These are phyloP conservation scores for Beroe ovata DNA, from an alignment of 37 sponge, comb jelly and placozoan genomes.

Conservation along the genomic window DNA sequence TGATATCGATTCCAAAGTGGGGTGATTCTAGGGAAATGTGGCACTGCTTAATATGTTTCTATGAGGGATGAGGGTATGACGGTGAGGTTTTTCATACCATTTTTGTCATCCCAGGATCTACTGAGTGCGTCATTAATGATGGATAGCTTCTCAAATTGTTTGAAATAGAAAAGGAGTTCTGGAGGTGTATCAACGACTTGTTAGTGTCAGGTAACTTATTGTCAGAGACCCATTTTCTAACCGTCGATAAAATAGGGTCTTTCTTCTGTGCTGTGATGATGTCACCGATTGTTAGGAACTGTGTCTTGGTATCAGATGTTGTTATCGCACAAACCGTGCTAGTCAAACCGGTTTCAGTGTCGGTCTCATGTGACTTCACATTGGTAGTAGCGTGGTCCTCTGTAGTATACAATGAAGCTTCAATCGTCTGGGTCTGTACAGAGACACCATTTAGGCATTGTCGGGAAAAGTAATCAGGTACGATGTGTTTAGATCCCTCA, in stretches of 20 bases:
- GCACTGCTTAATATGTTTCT: neutral
- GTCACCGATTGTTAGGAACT: neutral
- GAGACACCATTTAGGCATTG: neutral
- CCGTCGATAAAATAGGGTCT: neutral
- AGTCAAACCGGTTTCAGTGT: neutral
- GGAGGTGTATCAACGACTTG: neutral
- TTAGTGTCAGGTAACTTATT: neutral
- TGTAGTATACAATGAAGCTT: neutral
- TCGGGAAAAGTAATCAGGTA: neutral
- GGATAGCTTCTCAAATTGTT: neutral
- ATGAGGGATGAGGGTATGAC: neutral
- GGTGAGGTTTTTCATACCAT: neutral
- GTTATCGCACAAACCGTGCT: neutral
- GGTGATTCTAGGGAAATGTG: neutral
- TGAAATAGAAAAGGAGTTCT: neutral
- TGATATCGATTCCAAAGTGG: neutral
- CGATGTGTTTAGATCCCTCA: neutral
- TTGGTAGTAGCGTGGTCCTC: neutral
- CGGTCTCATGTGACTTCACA: neutral
- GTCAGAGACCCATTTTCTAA: slow-evolving; percentile 7
- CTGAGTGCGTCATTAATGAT: neutral
- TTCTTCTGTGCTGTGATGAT: neutral
- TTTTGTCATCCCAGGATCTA: neutral
- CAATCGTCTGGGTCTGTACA: neutral
- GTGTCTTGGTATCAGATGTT: neutral